Evolutionary conservation across 2,797 vertebrate species (phyloP), one percentile per base, ranked within the genome.

Genomic region (Gorsachius magnificus): DNA sequence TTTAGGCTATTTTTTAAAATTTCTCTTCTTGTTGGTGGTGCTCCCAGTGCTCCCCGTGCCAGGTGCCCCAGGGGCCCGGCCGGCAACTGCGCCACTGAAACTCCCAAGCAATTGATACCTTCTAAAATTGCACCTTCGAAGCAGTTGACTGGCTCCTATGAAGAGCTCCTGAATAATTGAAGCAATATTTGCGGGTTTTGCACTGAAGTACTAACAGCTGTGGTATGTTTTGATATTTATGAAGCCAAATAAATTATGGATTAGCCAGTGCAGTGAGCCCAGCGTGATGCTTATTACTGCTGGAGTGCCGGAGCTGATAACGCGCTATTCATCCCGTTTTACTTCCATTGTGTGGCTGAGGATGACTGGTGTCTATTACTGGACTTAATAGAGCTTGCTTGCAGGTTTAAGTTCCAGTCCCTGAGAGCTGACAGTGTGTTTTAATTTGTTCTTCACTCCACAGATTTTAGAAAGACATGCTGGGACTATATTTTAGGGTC

Each of bases 241-340:
- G 97, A 96, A 93, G 90, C 90, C 81, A 3, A 85, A 95, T 95
- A 96, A 96, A 96, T 96, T 94, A 96, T 96, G 94, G 97, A 97
- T 84, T 94, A 95, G 92, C 60, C 72, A 81, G 93, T 57, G 92
- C 87, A 87, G 45, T 46, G 80, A 96, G 95, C 96, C 91, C 92
- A 76, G 89, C 41, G 2, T 90, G 97, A 95, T 87, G 63, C 95
- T 93, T 96, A 93, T 96, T 96, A 92, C 95, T 95, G 81, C 85
- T 56, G 25, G 95, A 92, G 92, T 79, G 91, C 84, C 0, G 4
- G 85, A 54, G 87, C 46, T 90, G 82, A 66, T 64, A 80, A 76
- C 61, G 77, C 19, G 46, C 75, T 74, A 46, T 92, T 95, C 96
- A 83, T 76, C 70, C 88, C 45, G 5, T 83, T 95, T 89, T 53